Base-by-base conservation (phyloP, 2,888 invertebrate species). In the Drosophila incognita region DNA sequence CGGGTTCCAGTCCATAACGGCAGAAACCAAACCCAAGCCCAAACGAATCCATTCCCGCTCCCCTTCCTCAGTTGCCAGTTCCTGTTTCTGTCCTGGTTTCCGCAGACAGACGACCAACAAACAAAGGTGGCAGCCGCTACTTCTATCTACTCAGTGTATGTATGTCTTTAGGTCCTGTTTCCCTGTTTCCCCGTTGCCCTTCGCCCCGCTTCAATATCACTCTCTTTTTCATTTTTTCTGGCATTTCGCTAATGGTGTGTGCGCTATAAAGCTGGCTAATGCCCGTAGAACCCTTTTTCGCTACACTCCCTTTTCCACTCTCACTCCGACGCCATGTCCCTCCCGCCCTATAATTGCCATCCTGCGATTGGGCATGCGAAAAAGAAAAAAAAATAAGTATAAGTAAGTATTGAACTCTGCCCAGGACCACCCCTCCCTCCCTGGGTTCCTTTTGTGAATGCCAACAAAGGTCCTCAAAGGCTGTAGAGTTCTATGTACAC, bases 181-280 rank as follows among this genome's bases (percentile, higher is more conserved):
- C 10, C 27, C 69, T 33, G 1, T 40, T 49, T 35, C 48, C 66
- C 42, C 2, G 4, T 6, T n/a, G 3, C 18, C 15, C 18, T 33
- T 35, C 8, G 7, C 38, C 40, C 33, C 18, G 11, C 18, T 15
- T 13, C 21, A 4, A 7, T 13, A 48, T 18, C 53, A n/a, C 21
- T 21, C 52, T 24, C 52, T 33, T 5, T 35, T 38, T 11, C 11
- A 40, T 15, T 60, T 40, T 64, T 15, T 49, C 66, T 67, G 81
- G 61, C 76, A 68, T 76, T 80, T 69, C 69, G 73, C 73, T 81
- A 82, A 82, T 81, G 82, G 82, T 79, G 82, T 81, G 79, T 81
- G 68, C 71, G 67, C 76, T 76, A 79, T 81, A 82, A 81, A 76
- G 74, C 81, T 71, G 79, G 76, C 82, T 81, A 79, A 81, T 81